phyloP scores from a whole-genome alignment of 2,797 vertebrate genomes.

The Muscicapa comitata region DNA sequence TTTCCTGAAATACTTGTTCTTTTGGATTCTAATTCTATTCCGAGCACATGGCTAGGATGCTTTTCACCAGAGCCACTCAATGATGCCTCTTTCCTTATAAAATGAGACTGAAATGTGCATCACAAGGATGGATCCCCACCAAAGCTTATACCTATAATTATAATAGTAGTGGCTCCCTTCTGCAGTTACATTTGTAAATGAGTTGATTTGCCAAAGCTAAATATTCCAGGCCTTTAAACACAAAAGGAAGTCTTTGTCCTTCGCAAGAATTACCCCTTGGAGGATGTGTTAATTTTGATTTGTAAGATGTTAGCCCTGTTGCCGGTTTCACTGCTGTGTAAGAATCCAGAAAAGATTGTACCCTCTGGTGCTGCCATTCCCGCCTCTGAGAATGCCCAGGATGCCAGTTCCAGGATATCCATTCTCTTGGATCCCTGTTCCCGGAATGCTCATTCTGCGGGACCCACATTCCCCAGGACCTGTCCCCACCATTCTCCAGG shows the following conservation, averaged over 20 bases:
- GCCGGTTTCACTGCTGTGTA: background rate
- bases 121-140: background rate
- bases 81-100: background rate
- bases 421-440: background rate
- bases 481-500: too few species aligned
- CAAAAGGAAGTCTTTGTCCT: background rate
- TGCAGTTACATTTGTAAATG: background rate
- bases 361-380: background rate
- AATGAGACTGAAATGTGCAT: background rate
- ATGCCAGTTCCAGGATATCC: background rate
- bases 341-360: background rate
- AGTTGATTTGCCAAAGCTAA: background rate
- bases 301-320: background rate
- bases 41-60: too few species aligned
- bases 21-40: background rate
- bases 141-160: background rate
- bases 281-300: background rate
- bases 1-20: background rate
- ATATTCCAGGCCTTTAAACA: background rate
- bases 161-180: background rate
- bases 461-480: too few species aligned
- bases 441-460: fast-evolving
- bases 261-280: background rate
- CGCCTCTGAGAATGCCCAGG: background rate
- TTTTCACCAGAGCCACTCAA: background rate